These are phyloP conservation scores for Pseudoatta argentina DNA, from an alignment of 1,140 invertebrate genomes.

Conservation along the genomic window DNA sequence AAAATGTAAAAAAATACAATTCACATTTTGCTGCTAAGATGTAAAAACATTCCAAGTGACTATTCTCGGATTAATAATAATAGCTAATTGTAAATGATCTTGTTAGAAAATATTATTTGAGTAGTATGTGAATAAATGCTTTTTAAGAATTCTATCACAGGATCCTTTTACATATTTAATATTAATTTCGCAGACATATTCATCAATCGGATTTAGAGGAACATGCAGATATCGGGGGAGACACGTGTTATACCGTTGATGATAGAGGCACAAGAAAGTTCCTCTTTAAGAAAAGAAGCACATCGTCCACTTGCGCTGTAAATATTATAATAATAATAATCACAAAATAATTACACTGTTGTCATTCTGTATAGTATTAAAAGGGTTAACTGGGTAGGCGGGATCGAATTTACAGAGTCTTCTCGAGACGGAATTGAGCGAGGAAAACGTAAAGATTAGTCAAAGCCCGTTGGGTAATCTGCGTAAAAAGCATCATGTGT, in stretches of 20 bases:
- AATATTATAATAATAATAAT: constrained; percentile 74
- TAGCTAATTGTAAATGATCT: neutral
- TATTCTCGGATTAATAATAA: no score
- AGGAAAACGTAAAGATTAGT: constrained; percentile 90
- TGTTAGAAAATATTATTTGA: neutral
- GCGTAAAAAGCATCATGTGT: constrained; percentile 90
- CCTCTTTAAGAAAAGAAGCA: constrained; percentile 94
- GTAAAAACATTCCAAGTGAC: no score
- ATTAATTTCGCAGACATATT: constrained; percentile 88
- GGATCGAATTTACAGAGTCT: constrained; percentile 88
- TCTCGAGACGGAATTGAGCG: constrained; percentile 91
- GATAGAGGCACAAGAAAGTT: constrained; percentile 92
- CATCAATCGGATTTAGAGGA: constrained; percentile 90
- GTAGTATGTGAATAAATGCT: neutral
- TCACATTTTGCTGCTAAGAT: no score
- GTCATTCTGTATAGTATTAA: constrained; percentile 41
- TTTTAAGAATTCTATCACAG: neutral
- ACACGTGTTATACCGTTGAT: constrained; percentile 88
- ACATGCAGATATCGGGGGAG: constrained; percentile 86
- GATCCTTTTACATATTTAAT: neutral
- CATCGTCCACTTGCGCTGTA: constrained; percentile 94
- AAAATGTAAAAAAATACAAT: no score
- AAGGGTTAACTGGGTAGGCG: constrained; percentile 39
- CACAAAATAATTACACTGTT: neutral
- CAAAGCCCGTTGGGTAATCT: constrained; percentile 93